These are phyloP conservation scores for Homalodisca vitripennis DNA, from an alignment of 1,140 invertebrate species.

Conservation along the genomic window DNA sequence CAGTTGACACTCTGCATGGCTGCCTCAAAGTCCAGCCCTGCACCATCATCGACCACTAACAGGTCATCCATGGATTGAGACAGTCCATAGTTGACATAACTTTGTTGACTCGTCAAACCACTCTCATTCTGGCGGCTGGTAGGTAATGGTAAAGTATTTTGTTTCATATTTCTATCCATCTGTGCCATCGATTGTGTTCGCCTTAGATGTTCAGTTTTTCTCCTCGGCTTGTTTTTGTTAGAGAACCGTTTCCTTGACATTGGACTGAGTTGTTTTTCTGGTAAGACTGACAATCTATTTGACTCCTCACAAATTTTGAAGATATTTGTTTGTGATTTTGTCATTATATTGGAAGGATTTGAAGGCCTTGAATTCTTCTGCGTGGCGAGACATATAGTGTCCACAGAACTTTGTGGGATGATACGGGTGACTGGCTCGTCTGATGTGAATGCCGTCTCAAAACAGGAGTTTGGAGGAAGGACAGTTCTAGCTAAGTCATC, in stretches of 20 bases:
- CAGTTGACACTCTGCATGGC: constrained; percentile 17
- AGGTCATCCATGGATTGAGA: constrained; percentile 22
- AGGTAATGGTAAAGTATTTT: neutral
- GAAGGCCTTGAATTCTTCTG: too few relatives aligned
- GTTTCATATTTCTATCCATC: neutral
- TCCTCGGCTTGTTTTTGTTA: neutral
- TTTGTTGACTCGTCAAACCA: neutral
- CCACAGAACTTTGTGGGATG: constrained; percentile 44
- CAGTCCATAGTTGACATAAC: constrained; percentile 23
- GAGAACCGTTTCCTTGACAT: neutral
- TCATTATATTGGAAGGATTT: neutral
- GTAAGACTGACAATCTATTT: neutral
- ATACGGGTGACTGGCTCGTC: constrained; percentile 46
- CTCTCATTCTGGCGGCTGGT: neutral
- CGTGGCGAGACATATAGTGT: constrained; percentile 40
- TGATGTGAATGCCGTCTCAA: constrained; percentile 50
- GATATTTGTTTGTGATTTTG: neutral
- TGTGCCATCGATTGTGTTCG: constrained; percentile 23
- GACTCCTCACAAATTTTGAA: neutral
- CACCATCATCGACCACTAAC: neutral
- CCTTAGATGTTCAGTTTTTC: neutral
- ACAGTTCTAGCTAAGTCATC: constrained; percentile 10
- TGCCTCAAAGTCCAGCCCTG: constrained; percentile 11
- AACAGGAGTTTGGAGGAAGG: constrained; percentile 41
- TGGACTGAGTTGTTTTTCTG: neutral